phyloP scores from a whole-genome alignment of 2,797 vertebrate genomes.

The Scyliorhinus canicula region DNA sequence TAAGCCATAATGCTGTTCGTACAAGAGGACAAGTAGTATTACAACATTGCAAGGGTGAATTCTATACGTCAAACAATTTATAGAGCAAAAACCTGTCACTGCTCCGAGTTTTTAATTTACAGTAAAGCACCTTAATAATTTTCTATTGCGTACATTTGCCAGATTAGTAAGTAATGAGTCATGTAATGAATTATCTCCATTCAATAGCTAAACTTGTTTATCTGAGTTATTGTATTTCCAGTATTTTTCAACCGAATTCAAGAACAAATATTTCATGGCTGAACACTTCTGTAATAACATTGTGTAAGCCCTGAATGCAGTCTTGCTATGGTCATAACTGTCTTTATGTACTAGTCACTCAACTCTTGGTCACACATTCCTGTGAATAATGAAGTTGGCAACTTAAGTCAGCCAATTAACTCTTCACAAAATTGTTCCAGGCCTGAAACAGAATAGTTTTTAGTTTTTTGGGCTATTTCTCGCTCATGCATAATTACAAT shows the following conservation, averaged over 20 bases:
- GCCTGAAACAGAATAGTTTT: neutral
- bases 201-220: slow-evolving; percentile 11
- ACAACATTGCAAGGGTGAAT: neutral
- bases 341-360: neutral
- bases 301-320: neutral
- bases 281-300: neutral
- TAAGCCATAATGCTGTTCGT: neutral
- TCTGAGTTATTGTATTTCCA: neutral
- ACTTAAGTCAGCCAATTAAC: neutral
- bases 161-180: neutral
- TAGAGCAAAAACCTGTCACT: neutral
- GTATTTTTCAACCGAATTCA: neutral
- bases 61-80: neutral
- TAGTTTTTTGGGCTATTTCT: neutral
- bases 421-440: neutral
- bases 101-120: neutral
- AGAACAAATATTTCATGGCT: slow-evolving; percentile 29
- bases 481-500: neutral
- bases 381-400: neutral
- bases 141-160: neutral
- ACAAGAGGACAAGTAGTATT: neutral
- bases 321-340: neutral
- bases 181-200: neutral
- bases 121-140: neutral
- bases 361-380: neutral